Evolutionary conservation across 2,113 vertebrate species (phyloP).

Genomic region (Anoplopoma fimbria): DNA sequence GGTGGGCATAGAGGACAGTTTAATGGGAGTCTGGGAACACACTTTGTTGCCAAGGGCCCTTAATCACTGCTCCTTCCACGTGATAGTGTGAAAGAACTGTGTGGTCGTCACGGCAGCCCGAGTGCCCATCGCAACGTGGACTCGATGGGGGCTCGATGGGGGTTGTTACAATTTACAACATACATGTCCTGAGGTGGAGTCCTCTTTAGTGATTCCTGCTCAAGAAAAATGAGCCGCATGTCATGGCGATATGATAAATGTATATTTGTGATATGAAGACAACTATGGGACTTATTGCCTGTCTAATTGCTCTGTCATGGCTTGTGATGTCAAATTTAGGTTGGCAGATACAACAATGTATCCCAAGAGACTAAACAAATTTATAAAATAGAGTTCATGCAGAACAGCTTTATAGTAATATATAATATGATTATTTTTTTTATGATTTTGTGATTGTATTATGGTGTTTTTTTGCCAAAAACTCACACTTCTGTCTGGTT

Average conservation of each 20-base stretch:
- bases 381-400: background rate
- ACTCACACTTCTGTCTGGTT: no score
- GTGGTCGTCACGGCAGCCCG: background rate
- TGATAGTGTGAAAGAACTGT: constrained; percentile 11
- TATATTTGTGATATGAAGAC: background rate
- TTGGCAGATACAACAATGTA: no score
- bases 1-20: background rate
- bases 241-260: background rate
- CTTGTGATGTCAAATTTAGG: background rate
- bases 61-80: constrained; percentile 29
- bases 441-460: no score
- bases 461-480: no score
- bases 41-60: constrained; percentile 8
- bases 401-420: background rate
- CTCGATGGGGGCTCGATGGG: no score
- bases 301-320: background rate
- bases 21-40: constrained; percentile 52
- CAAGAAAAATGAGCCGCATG: background rate
- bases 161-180: background rate
- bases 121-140: background rate
- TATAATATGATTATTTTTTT: no score
- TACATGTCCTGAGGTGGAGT: background rate
- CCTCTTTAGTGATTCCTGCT: background rate
- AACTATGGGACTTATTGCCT: background rate
- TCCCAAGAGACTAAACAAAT: no score